These are phyloP conservation scores for Hypsibius dujardini DNA, from an alignment of 1,140 invertebrate genomes.

Conservation along the genomic window DNA sequence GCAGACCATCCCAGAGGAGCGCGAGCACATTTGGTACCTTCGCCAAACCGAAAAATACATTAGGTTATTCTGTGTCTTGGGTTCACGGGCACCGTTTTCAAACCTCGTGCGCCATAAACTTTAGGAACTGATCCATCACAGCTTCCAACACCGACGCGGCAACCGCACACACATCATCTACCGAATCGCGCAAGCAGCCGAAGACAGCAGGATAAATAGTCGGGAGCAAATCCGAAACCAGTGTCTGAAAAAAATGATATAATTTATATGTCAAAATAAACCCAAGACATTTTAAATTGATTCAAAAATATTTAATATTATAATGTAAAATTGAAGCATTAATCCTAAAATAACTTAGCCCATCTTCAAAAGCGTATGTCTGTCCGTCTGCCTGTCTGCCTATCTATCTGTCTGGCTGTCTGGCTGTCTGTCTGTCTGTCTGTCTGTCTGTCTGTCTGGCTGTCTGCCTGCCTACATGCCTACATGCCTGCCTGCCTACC, in stretches of 20 bases:
- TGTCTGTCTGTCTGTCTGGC: no score
- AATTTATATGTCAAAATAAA: constrained; percentile 19
- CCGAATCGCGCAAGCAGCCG: constrained; percentile 54
- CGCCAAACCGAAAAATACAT: neutral
- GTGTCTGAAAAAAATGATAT: constrained; percentile 37
- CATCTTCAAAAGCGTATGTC: no score
- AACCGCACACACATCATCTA: constrained; percentile 83
- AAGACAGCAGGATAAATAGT: constrained; percentile 49
- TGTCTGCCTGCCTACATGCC: no score
- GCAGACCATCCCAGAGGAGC: constrained; percentile 34
- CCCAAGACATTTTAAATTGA: constrained; percentile 15
- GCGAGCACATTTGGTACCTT: constrained; percentile 25
- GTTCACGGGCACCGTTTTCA: no score
- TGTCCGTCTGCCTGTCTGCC: no score
- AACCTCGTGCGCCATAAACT: constrained; percentile 35
- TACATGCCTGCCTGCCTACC: no score
- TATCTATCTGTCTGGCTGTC: no score
- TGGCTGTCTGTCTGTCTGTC: no score
- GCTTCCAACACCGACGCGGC: constrained; percentile 73
- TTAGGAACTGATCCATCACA: constrained; percentile 48
- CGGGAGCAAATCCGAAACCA: constrained; percentile 48
- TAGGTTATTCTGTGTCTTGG: constrained; percentile 26
- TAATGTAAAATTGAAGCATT: no score
- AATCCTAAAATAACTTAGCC: no score
- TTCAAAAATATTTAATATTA: no score